A percentile compares a stretch with the other conserved stretches of the same genome.
Evolutionary conservation across 2,888 invertebrate genomes (phyloP).

Genomic region (Thyatira batis): DNA sequence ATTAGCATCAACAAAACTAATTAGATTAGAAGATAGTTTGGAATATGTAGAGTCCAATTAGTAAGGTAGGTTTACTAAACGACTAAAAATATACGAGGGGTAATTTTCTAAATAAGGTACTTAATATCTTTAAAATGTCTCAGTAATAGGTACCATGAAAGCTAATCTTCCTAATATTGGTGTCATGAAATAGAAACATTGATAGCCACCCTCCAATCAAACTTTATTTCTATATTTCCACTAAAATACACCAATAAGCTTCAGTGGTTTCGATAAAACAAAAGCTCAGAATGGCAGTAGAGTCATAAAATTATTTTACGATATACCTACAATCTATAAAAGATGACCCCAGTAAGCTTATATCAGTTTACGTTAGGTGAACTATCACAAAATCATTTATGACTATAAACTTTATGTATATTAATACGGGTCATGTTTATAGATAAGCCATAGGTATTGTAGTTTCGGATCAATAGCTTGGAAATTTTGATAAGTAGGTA

Average conservation of each 20-base stretch:
- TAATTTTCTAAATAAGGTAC: too few relatives aligned
- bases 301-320: slow-evolving; percentile 48
- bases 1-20: too few relatives aligned
- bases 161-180: neutral
- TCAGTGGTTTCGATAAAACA: slow-evolving; percentile 34
- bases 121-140: slow-evolving; percentile 23
- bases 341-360: slow-evolving; percentile 30
- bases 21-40: too few relatives aligned
- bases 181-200: slow-evolving; percentile 10
- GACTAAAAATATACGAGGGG: too few relatives aligned
- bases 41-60: too few relatives aligned
- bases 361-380: slow-evolving; percentile 22
- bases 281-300: slow-evolving; percentile 18
- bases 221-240: slow-evolving; percentile 30
- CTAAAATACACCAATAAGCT: slow-evolving; percentile 30
- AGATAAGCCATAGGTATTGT: neutral
- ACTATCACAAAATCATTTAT: slow-evolving; percentile 38
- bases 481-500: neutral
- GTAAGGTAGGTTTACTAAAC: too few relatives aligned
- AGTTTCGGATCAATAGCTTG: neutral
- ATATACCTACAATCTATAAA: slow-evolving; percentile 37
- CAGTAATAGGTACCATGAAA: too few relatives aligned
- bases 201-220: slow-evolving; percentile 27
- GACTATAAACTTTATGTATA: slow-evolving; percentile 21
- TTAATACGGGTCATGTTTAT: slow-evolving; percentile 12